A percentile compares a stretch with the other conserved stretches of the same genome.
Conservation (phyloP, 92 coral and sea anemone genomes). For the Siderastrea siderea region DNA sequence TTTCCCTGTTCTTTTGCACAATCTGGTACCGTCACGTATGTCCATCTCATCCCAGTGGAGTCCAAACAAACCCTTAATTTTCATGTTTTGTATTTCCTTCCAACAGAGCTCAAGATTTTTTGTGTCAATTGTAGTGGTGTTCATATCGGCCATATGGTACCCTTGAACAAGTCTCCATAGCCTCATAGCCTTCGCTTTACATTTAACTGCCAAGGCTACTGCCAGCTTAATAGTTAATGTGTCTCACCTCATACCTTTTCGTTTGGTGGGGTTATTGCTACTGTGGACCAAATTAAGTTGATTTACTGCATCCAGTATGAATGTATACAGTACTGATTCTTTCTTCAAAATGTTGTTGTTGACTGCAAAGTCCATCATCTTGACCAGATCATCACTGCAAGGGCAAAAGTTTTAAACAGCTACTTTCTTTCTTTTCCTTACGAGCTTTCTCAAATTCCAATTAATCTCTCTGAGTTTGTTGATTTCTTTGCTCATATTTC, state of each 20-base stretch:
- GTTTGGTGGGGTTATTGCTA: background rate
- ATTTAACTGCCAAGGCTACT: slow-evolving; percentile 45
- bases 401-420: slow-evolving; percentile 8
- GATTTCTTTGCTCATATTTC: slow-evolving; percentile 2
- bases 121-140: slow-evolving; percentile 25
- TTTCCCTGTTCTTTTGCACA: slow-evolving; percentile 55
- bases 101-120: slow-evolving; percentile 11
- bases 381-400: slow-evolving; percentile 11
- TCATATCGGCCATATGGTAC: slow-evolving; percentile 27
- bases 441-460: slow-evolving; percentile 3
- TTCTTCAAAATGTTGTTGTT: slow-evolving; percentile 12
- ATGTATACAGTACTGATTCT: slow-evolving; percentile 17
- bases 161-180: slow-evolving; percentile 50
- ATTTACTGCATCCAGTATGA: slow-evolving; percentile 22
- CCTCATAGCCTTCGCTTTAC: slow-evolving; percentile 55
- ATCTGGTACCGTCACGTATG: slow-evolving; percentile 43
- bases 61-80: slow-evolving; percentile 32
- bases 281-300: background rate
- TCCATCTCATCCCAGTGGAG: slow-evolving; percentile 63
- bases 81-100: slow-evolving; percentile 7
- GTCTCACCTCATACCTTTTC: slow-evolving; percentile 8
- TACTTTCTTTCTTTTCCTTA: slow-evolving; percentile 4
- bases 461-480: slow-evolving; percentile 11
- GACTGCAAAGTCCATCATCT: slow-evolving; percentile 16
- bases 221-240: slow-evolving; percentile 25